Evolutionary conservation across 1,140 invertebrate genomes (phyloP).

Genomic region (Neomicropteryx cornuta): DNA sequence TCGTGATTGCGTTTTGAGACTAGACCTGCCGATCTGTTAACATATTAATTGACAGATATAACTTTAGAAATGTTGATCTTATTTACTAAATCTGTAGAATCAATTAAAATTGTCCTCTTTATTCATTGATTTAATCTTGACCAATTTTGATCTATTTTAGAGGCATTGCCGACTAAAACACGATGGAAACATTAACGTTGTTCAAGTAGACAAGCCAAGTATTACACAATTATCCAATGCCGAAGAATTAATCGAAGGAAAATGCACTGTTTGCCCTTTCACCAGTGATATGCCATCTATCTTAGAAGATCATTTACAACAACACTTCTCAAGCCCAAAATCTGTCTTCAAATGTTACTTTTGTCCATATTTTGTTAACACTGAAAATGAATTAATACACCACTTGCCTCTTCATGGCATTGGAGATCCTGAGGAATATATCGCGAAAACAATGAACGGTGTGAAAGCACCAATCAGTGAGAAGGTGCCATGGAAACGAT

Average conservation of each 20-base stretch:
- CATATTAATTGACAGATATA: no score
- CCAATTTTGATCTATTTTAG: no score
- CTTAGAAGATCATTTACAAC: slow-evolving; percentile 56
- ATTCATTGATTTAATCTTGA: no score
- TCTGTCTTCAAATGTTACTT: slow-evolving; percentile 69
- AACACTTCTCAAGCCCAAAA: slow-evolving; percentile 57
- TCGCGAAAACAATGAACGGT: slow-evolving; percentile 28
- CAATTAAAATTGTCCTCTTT: no score
- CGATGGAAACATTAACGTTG: slow-evolving; percentile 55
- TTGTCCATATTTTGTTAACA: slow-evolving; percentile 66
- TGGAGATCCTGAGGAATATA: slow-evolving; percentile 34
- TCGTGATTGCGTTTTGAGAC: no score
- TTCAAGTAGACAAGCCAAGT: slow-evolving; percentile 38
- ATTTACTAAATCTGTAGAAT: no score
- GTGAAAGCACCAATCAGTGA: slow-evolving; percentile 27
- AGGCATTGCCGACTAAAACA: slow-evolving; percentile 63
- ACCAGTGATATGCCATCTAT: slow-evolving; percentile 48
- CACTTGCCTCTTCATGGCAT: slow-evolving; percentile 34
- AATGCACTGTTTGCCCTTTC: slow-evolving; percentile 68
- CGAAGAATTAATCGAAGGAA: slow-evolving; percentile 29
- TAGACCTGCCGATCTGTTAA: no score
- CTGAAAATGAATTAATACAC: slow-evolving; percentile 33
- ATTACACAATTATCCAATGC: no score
- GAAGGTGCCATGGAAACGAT: slow-evolving; percentile 36
- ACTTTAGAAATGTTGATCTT: no score